Evolutionary conservation across 2,888 invertebrate species (phyloP), one percentile per base, ranked within the genome.

Genomic region (Sinohyriopsis cumingii): DNA sequence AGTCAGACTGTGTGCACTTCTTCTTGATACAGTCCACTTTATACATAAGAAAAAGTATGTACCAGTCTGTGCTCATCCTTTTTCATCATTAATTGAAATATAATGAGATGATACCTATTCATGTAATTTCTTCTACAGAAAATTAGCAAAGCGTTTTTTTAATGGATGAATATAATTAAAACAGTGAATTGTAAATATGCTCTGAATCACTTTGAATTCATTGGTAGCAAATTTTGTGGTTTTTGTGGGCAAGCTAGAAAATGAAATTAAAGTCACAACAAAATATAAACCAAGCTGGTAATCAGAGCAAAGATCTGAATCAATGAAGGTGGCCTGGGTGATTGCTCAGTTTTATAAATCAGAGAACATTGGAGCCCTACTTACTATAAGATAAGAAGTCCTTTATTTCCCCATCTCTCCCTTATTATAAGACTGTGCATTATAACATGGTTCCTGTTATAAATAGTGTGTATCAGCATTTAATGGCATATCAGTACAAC

Each of bases 1-100:
- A 64, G 82, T 81, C 9, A 73, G 69, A 67, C 59, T 82, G 12
- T 79, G 78, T 77, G 81, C 82, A 12, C 66, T 78, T 19, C 67
- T 84, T 24, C 25, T 73, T 19, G 84, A 84, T 70, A 71, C 79
- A 56, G 63, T 71, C 9, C 57, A 60, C 15, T 81, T 77, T 63
- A 78, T 82, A 15, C 64, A 73, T n/a, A 62, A 59, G 3, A 79
- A 78, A 68, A 81, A 77, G 83, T 83, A 55, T 57, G 71, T 66
- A 45, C 55, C 9, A 62, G 28, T 15, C 20, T n/a, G 3, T 55
- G 15, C 25, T 63, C 0, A 20, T 62, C 55, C 55, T 63, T 33
- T 63, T 59, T 56, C 20, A 57, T 59, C 56, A 59, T 68, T 54
- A 63, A 57, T 15, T 57, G 24, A 57, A 28, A 6, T 56, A 55